Evolutionary conservation across 2,113 vertebrate genomes (phyloP).

Genomic region (Neogale vison): DNA sequence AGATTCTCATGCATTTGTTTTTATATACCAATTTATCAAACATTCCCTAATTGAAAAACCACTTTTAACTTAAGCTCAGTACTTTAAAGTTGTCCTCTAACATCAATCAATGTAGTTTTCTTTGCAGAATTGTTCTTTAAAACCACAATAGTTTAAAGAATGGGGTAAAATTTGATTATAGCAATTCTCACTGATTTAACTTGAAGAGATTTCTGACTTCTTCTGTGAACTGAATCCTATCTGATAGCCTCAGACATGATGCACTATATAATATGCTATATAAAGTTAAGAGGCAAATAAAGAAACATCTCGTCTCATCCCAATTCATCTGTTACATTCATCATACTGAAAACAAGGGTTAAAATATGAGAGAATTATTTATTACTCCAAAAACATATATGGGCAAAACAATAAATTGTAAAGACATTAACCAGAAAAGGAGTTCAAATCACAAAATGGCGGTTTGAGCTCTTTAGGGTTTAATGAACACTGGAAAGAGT

Average conservation of each 20-base stretch:
- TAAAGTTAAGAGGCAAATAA: constrained; percentile 62
- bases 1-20: neutral
- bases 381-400: constrained; percentile 41
- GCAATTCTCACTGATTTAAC: constrained; percentile 60
- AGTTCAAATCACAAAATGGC: constrained; percentile 61
- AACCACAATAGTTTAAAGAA: constrained; percentile 53
- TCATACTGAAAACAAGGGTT: constrained; percentile 51
- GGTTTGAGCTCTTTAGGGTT: constrained; percentile 60
- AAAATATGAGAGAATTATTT: constrained; percentile 58
- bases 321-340: constrained; percentile 62
- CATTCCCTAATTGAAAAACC: neutral
- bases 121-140: constrained; percentile 24
- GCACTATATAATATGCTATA: constrained; percentile 70
- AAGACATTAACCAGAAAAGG: constrained; percentile 68
- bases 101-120: neutral
- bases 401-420: constrained; percentile 44
- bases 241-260: constrained; percentile 66
- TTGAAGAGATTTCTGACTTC: constrained; percentile 62
- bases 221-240: constrained; percentile 70
- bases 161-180: constrained; percentile 66
- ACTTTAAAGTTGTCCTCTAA: neutral
- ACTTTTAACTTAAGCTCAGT: neutral
- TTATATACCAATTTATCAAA: neutral
- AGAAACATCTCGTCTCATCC: constrained; percentile 59
- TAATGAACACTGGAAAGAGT: constrained; percentile 62